Percentiles rank a stretch among this genome's conserved stretches.
Conservation (phyloP, 1,140 invertebrate genomes). For the Euura lappo region DNA sequence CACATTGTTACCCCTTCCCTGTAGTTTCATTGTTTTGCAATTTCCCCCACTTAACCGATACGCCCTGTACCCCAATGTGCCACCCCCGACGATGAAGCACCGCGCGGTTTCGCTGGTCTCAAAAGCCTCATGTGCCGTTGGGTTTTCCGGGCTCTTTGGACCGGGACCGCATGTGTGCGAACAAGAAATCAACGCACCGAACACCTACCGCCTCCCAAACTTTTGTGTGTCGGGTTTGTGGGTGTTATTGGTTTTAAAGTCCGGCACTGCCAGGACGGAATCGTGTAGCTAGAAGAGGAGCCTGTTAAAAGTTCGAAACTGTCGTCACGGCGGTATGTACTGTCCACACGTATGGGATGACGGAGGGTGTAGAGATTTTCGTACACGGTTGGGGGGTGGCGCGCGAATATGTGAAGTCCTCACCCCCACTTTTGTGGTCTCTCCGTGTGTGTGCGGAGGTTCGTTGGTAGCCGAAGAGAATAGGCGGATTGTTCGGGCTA, state of each 20-base stretch:
- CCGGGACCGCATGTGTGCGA: no score
- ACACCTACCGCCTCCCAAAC: no score
- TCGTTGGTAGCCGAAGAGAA: constrained; percentile 6
- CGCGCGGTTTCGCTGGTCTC: neutral
- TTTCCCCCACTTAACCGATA: constrained; percentile 62
- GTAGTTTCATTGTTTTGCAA: constrained; percentile 60
- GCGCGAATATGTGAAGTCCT: neutral
- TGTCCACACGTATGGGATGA: neutral
- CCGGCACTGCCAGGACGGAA: neutral
- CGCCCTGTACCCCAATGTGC: constrained; percentile 34
- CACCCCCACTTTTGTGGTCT: neutral
- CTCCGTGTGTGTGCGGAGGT: neutral
- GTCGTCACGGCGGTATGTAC: neutral
- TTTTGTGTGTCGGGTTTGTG: no score
- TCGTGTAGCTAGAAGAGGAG: neutral
- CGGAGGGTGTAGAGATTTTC: neutral
- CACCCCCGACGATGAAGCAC: constrained; percentile 24
- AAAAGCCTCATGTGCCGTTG: no score
- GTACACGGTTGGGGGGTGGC: neutral
- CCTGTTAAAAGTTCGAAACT: constrained; percentile 7
- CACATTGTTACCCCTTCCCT: constrained; percentile 57
- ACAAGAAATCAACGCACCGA: neutral
- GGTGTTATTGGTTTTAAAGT: neutral
- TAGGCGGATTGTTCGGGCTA: neutral
- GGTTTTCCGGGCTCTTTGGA: no score